Conservation (phyloP, 30 jellyfish, hydroid and myxozoan genomes). For the Phacellophora camtschatica region DNA sequence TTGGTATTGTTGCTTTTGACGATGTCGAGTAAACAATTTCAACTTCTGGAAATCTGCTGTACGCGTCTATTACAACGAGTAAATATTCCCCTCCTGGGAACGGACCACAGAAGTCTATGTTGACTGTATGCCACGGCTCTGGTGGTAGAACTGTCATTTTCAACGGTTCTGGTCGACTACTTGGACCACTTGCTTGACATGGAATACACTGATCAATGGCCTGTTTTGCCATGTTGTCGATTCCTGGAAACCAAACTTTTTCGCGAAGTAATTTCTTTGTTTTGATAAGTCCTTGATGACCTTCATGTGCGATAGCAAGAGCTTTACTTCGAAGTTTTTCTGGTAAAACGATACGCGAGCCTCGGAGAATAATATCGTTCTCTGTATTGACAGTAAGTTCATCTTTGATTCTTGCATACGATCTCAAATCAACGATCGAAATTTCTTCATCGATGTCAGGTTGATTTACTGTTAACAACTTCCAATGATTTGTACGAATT, state of each 20-base stretch:
- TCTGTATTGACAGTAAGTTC: slow-evolving; percentile 4
- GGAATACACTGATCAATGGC: slow-evolving; percentile 23
- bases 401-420: slow-evolving; percentile 1
- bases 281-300: slow-evolving; percentile 37
- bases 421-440: not conserved
- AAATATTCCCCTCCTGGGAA: slow-evolving; percentile 22
- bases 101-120: slow-evolving; percentile 46
- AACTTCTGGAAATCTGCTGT: slow-evolving; percentile 30
- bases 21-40: slow-evolving; percentile 33
- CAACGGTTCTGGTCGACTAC: slow-evolving; percentile 33
- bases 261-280: slow-evolving; percentile 14
- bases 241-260: slow-evolving; percentile 43
- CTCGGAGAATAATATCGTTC: not conserved
- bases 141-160: not conserved
- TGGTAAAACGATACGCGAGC: slow-evolving; percentile 38
- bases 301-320: slow-evolving; percentile 21
- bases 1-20: slow-evolving; percentile 22
- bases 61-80: slow-evolving; percentile 18
- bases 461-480: too few species aligned
- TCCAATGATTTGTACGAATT: too few species aligned
- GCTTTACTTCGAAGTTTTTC: slow-evolving; percentile 6
- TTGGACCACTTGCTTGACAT: slow-evolving; percentile 39
- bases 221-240: not conserved
- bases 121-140: slow-evolving; percentile 34
- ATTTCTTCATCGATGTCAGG: too few species aligned